Percentiles rank a stretch among this genome's conserved stretches.
phyloP scores from a whole-genome alignment of 2,797 vertebrate species.

The Manis pentadactyla region DNA sequence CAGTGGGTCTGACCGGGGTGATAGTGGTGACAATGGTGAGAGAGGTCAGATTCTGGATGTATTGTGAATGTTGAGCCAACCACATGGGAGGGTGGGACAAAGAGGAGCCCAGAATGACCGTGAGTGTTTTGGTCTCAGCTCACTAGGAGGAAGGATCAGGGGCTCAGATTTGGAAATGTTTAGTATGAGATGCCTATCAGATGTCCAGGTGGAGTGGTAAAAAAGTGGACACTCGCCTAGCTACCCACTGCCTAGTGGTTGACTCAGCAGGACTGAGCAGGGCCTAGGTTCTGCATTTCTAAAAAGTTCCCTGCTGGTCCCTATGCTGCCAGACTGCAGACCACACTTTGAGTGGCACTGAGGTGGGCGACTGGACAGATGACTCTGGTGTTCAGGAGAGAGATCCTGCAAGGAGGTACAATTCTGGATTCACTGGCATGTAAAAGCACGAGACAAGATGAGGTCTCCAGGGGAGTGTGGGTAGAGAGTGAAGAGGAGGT shows the following conservation, averaged over 20 bases:
- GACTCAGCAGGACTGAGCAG: not conserved
- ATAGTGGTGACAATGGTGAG: too few species aligned
- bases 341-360: not conserved
- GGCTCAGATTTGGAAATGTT: not conserved
- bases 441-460: not conserved
- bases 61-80: not conserved
- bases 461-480: not conserved
- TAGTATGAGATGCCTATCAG: accelerated
- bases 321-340: not conserved
- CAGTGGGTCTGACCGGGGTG: accelerated
- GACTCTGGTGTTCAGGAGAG: too few species aligned
- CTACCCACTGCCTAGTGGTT: accelerated
- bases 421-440: not conserved
- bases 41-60: accelerated
- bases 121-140: not conserved
- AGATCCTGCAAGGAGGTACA: not conserved
- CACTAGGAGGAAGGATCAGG: not conserved
- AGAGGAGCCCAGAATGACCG: too few species aligned
- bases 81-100: accelerated
- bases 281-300: not conserved
- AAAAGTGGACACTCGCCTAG: accelerated
- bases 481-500: not conserved
- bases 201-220: not conserved
- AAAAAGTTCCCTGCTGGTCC: not conserved
- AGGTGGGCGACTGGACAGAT: too few species aligned